phyloP scores from a whole-genome alignment of 2,888 invertebrate genomes.

The Ormyrus nitidulus region DNA sequence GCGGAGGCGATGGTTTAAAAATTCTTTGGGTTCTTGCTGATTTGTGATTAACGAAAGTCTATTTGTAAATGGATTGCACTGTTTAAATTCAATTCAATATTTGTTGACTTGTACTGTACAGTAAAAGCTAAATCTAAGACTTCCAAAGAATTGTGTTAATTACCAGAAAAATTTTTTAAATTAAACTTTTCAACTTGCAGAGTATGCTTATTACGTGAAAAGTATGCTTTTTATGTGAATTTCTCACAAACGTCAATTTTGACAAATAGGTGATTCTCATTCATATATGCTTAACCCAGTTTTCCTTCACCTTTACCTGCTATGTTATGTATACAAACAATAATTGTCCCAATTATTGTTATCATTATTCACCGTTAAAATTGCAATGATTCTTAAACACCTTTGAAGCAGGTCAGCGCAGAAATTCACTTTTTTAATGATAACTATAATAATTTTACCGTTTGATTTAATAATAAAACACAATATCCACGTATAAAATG shows the following conservation, averaged over 20 bases:
- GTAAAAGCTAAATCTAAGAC: background rate
- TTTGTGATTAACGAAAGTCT: too few species aligned
- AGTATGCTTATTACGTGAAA: too few species aligned
- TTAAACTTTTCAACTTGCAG: too few species aligned
- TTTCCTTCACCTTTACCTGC: slow-evolving; percentile 18
- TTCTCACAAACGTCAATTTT: background rate
- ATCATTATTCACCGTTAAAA: slow-evolving; percentile 29
- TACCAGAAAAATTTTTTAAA: too few species aligned
- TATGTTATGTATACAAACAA: slow-evolving; percentile 5
- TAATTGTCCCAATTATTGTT: slow-evolving; percentile 31
- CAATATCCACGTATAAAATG: slow-evolving; percentile 27
- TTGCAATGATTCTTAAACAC: slow-evolving; percentile 26
- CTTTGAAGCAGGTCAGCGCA: slow-evolving; percentile 27
- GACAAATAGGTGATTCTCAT: background rate
- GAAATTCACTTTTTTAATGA: slow-evolving; percentile 32
- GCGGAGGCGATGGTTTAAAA: too few species aligned
- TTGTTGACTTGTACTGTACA: background rate
- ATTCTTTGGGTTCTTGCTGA: too few species aligned
- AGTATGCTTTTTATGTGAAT: too few species aligned
- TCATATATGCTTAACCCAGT: slow-evolving; percentile 26
- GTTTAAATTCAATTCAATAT: too few species aligned
- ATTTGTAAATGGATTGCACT: too few species aligned
- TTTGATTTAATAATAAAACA: slow-evolving; percentile 22
- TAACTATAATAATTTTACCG: slow-evolving; percentile 32
- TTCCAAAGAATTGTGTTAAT: too few species aligned